Percentiles rank a stretch among this genome's conserved stretches.
Evolutionary conservation across 1,140 invertebrate species (phyloP).

Genomic region (Cepaea nemoralis): DNA sequence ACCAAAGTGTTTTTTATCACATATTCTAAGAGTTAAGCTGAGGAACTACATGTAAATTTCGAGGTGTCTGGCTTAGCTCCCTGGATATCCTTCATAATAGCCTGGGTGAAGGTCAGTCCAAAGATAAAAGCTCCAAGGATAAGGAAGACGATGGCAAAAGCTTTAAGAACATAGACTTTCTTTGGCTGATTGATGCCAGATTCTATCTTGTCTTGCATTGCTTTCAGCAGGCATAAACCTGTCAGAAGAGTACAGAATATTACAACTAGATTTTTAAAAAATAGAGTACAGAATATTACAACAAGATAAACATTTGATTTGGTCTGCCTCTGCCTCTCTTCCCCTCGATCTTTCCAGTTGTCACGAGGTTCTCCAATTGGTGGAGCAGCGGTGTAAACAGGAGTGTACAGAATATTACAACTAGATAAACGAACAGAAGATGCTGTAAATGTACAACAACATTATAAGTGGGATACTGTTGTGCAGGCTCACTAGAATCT

Average conservation of each 20-base stretch:
- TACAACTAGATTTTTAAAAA: no score
- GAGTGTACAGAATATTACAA: no score
- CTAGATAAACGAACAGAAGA: no score
- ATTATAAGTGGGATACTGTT: no score
- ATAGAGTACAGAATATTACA: no score
- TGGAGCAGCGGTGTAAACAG: no score
- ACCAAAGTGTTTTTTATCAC: not conserved
- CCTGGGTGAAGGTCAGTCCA: slow-evolving; percentile 76
- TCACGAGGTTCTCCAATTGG: no score
- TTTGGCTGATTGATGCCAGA: slow-evolving; percentile 38
- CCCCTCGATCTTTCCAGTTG: no score
- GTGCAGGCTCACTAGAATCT: no score
- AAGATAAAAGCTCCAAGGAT: slow-evolving; percentile 77
- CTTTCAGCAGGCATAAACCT: slow-evolving; percentile 77
- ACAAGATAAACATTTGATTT: no score
- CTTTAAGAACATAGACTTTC: slow-evolving; percentile 43
- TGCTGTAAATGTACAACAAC: no score
- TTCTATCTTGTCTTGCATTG: slow-evolving; percentile 68
- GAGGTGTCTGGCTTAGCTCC: slow-evolving; percentile 60
- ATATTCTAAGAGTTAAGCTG: not conserved
- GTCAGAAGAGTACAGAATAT: slow-evolving; percentile 29
- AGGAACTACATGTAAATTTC: slow-evolving; percentile 55
- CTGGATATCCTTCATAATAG: slow-evolving; percentile 66
- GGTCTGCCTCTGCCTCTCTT: no score
- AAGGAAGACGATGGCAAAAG: slow-evolving; percentile 73